Evolutionary conservation across 2,888 invertebrate genomes (phyloP).

Genomic region (Syrphus vitripennis): DNA sequence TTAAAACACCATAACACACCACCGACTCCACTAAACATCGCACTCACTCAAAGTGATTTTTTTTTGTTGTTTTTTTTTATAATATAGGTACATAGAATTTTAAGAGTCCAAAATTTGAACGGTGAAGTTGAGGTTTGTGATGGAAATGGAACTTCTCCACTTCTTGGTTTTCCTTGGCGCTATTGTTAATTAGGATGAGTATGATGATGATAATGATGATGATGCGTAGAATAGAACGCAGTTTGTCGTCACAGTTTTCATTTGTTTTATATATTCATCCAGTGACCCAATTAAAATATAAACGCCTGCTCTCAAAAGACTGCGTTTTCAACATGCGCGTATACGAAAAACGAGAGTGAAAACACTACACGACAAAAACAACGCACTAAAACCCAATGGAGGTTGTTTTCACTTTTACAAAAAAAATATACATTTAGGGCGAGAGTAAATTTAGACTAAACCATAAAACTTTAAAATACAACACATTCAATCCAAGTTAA

Average conservation of each 20-base stretch:
- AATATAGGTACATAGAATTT: background rate
- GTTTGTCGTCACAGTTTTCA: constrained; percentile 41
- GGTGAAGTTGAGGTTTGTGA: background rate
- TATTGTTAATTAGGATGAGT: constrained; percentile 5
- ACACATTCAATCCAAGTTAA: background rate
- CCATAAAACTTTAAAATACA: background rate
- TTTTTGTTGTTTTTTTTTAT: background rate
- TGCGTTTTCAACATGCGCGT: constrained; percentile 62
- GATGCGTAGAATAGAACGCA: constrained; percentile 47
- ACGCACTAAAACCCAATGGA: constrained; percentile 16
- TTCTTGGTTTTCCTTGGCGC: constrained; percentile 54
- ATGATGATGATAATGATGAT: constrained; percentile 12
- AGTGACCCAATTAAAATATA: constrained; percentile 60
- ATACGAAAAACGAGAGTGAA: constrained; percentile 55
- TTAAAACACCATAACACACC: constrained; percentile 37
- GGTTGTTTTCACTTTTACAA: background rate
- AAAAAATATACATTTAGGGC: constrained; percentile 11
- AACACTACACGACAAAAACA: constrained; percentile 28
- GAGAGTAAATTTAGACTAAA: constrained; percentile 33
- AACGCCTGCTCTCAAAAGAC: constrained; percentile 41
- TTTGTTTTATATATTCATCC: constrained; percentile 51
- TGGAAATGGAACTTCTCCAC: constrained; percentile 29
- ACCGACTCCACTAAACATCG: constrained; percentile 33
- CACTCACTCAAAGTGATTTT: constrained; percentile 21
- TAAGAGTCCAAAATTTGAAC: constrained; percentile 36